phyloP scores from a whole-genome alignment of 2,888 invertebrate genomes.

The Pheosia gnoma region DNA sequence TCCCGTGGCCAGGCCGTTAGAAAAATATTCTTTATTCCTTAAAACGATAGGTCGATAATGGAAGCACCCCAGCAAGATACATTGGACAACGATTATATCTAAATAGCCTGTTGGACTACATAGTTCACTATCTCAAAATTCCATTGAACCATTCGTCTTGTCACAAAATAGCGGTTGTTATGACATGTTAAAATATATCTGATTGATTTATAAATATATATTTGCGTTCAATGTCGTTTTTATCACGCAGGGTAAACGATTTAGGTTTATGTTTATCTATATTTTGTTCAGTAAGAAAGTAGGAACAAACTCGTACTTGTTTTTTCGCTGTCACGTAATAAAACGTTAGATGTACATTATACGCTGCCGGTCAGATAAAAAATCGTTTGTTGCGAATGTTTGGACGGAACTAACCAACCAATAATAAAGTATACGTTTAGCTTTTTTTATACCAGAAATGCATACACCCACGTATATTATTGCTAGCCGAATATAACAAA shows the following conservation, averaged over 20 bases:
- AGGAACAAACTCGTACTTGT: too few relatives aligned
- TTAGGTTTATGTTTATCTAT: constrained; percentile 5
- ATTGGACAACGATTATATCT: background rate
- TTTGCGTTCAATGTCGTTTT: constrained; percentile 14
- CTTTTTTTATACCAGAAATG: constrained; percentile 4
- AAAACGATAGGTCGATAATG: too few relatives aligned
- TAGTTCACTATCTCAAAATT: background rate
- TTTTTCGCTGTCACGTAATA: too few relatives aligned
- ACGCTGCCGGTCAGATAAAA: too few relatives aligned
- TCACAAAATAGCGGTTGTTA: constrained; percentile 17
- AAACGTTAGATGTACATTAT: too few relatives aligned
- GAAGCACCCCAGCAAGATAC: background rate
- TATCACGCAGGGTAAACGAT: constrained; percentile 3
- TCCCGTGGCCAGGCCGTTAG: too few relatives aligned
- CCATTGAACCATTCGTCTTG: constrained; percentile 4
- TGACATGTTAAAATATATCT: constrained; percentile 41
- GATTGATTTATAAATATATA: constrained; percentile 22
- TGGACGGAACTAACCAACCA: too few relatives aligned
- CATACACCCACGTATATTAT: background rate
- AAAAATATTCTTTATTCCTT: too few relatives aligned
- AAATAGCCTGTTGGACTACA: background rate
- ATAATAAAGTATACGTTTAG: too few relatives aligned
- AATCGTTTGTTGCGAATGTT: too few relatives aligned
- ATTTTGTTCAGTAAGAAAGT: background rate
- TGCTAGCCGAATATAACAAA: constrained; percentile 10